These are phyloP conservation scores for Diploptera punctata DNA, from an alignment of 2,888 invertebrate species.

Conservation along the genomic window DNA sequence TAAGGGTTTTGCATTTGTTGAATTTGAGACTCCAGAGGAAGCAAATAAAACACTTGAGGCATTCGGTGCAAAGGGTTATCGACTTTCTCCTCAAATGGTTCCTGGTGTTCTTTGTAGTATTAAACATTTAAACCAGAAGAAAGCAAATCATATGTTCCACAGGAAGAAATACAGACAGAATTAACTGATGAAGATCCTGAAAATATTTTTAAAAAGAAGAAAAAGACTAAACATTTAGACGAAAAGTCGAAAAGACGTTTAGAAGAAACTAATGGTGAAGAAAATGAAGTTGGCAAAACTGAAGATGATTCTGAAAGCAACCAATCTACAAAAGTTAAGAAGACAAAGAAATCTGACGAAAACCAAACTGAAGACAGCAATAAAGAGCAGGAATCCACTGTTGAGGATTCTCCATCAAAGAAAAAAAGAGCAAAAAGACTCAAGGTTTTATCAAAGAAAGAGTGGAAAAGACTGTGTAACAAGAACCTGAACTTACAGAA, in stretches of 20 bases:
- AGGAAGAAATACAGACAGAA: conserved; percentile 33
- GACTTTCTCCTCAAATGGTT: conserved; percentile 70
- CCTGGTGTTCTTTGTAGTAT: conserved; percentile 78
- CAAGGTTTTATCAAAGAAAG: too few relatives aligned
- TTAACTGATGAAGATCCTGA: neutral
- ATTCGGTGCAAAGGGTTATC: conserved; percentile 77
- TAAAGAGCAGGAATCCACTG: too few relatives aligned
- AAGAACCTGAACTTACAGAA: too few relatives aligned
- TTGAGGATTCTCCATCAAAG: neutral
- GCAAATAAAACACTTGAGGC: conserved; percentile 74
- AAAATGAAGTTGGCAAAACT: neutral
- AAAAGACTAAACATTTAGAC: conserved; percentile 5
- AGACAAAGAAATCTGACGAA: conserved; percentile 33
- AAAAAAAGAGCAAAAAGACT: conserved; percentile 25
- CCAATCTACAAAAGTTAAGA: conserved; percentile 25
- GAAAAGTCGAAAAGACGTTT: conserved; percentile 24
- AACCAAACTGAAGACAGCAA: neutral
- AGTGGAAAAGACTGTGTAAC: too few relatives aligned
- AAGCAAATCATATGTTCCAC: conserved; percentile 38
- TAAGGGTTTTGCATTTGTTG: conserved; percentile 92
- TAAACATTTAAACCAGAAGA: conserved; percentile 62
- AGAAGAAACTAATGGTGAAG: neutral
- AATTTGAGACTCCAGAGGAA: conserved; percentile 74
- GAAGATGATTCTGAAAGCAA: conserved; percentile 11
- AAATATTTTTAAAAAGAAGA: conserved; percentile 7